A percentile compares a stretch with the other conserved stretches of the same genome.
Conservation (phyloP, 64 coral and sea anemone species). For the Actinia equina region DNA sequence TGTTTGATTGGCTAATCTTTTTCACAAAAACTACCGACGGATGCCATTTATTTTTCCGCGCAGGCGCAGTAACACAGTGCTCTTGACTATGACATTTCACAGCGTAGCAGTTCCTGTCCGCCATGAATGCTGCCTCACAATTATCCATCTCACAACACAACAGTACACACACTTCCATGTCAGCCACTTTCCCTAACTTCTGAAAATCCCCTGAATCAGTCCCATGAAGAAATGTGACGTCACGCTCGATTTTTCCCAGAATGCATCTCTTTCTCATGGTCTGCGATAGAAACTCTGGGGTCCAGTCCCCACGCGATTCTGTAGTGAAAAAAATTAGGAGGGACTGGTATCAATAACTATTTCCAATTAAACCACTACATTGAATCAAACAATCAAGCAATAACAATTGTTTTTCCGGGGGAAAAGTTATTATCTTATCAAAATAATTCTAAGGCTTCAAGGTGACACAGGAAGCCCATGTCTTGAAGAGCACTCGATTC, state of each 20-base stretch:
- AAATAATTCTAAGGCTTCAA: too few species aligned
- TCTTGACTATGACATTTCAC: constrained; percentile 72
- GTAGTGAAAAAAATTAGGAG: neutral
- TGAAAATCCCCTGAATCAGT: constrained; percentile 91
- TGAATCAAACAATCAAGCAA: too few species aligned
- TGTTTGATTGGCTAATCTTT: constrained; percentile 2
- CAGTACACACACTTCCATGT: constrained; percentile 75
- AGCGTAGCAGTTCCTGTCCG: constrained; percentile 63
- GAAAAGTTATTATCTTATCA: too few species aligned
- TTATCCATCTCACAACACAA: constrained; percentile 82
- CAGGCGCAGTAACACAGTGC: constrained; percentile 84
- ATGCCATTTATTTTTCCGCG: constrained; percentile 78
- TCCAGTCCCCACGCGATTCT: constrained; percentile 34
- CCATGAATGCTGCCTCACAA: constrained; percentile 85
- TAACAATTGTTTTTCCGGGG: too few species aligned
- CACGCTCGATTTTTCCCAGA: constrained; percentile 36
- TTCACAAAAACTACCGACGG: constrained; percentile 78
- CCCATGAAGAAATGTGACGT: constrained; percentile 88
- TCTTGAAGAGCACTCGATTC: too few species aligned
- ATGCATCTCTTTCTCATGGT: constrained; percentile 39
- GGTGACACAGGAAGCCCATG: too few species aligned
- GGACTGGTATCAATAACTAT: neutral
- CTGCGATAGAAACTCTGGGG: constrained; percentile 49
- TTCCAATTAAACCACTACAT: neutral
- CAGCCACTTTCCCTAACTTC: constrained; percentile 78